phyloP scores from a whole-genome alignment of 1,140 invertebrate genomes.

The Brachionus manjavacas region DNA sequence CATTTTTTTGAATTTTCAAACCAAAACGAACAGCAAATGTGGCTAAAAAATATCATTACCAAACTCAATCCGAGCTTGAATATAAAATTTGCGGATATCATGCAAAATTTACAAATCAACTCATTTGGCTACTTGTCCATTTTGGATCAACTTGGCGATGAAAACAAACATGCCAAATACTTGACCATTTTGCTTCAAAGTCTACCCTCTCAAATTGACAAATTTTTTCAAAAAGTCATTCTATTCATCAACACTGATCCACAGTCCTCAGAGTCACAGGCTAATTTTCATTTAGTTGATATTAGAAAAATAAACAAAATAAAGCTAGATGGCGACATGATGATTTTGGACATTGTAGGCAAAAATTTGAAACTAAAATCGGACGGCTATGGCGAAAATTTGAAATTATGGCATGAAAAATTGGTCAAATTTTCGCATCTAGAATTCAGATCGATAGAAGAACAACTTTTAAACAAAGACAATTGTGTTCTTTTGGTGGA shows the following conservation, averaged over 20 bases:
- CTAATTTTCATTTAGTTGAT: not conserved
- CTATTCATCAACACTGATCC: not conserved
- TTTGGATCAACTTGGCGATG: not conserved
- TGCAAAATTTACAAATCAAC: not conserved
- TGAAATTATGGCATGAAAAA: conserved; percentile 3
- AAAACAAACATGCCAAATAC: not conserved
- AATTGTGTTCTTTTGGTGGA: not conserved
- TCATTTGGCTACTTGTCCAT: not conserved
- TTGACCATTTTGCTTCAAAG: not conserved
- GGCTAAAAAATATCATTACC: not conserved
- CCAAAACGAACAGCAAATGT: not conserved
- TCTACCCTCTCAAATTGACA: not conserved
- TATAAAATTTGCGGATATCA: not conserved
- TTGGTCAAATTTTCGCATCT: not conserved
- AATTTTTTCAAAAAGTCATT: conserved; percentile 7
- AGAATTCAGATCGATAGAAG: not conserved
- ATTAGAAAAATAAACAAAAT: not conserved
- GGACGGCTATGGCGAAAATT: not conserved
- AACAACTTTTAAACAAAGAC: conserved; percentile 21
- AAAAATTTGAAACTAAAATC: not conserved
- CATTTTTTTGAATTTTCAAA: conserved; percentile 12
- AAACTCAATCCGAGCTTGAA: not conserved
- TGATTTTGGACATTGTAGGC: not conserved
- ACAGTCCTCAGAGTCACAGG: not conserved
- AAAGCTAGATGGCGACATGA: not conserved